Base-by-base conservation (phyloP, 1,140 invertebrate species). In the Battus philenor region DNA sequence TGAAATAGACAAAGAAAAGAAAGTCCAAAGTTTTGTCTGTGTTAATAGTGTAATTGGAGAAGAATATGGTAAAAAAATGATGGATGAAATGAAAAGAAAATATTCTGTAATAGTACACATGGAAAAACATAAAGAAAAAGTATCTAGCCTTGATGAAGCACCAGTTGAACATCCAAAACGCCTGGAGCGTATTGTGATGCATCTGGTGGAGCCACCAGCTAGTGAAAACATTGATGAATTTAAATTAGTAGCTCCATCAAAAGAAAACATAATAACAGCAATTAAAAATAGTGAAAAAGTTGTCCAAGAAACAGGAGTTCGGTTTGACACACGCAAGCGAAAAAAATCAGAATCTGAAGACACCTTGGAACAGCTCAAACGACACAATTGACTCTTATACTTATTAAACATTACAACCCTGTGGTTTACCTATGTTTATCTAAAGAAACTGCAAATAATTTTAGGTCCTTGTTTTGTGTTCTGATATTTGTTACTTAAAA, bases 11-110 rank as follows among this genome's bases (percentile, higher is more conserved):
- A 89, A 89, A 67, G 86, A 89, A 20, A 91, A 94, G 55, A 90
- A 90, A 49, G 92, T 95, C 2, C 91, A 93, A 65, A 95, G 94
- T 26, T 96, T 96, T 82, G 89, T 96, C 12, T 97, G 95, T 75
- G 89, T 96, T 39, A 96, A 96, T 68, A 93, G 92, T 26, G 86
- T 95, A 13, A 88, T 95, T 8, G 86, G 89, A 26, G 90, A 93
- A 57, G 89, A 91, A 29, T 93, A 94, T 75, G 94, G 93, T 6
- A 76, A 87, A 29, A 73, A 88, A 29, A 87, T 92, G 34, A 90
- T 94, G 9, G 85, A 89, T 22, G 91, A 95, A 46, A 94, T 95
- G 93, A 94, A 93, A 75, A 86, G 87, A 32, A 88, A 90, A 59
- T 94, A 90, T 77, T 92, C 93, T 4, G 91, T 92, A 0, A 89